Percentiles rank a stretch among this genome's conserved stretches.
Conservation (phyloP, 2,888 invertebrate genomes). For the Tetheella fluctuosa region DNA sequence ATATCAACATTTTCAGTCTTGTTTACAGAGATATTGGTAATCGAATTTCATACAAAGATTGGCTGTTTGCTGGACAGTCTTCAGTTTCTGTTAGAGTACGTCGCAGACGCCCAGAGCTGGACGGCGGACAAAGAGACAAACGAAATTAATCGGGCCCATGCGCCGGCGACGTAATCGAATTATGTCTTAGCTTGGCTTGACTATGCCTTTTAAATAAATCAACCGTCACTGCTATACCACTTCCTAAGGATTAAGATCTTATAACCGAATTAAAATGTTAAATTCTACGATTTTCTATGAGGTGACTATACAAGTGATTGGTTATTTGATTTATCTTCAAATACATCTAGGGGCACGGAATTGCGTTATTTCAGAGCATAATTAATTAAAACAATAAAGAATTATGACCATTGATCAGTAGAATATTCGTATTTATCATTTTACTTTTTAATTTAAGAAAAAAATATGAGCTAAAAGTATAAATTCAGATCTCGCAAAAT, state of each 20-base stretch:
- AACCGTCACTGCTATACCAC: slow-evolving; percentile 19
- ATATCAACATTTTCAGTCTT: slow-evolving; percentile 38
- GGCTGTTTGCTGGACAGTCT: slow-evolving; percentile 64
- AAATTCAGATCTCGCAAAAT: no score
- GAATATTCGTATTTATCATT: not conserved
- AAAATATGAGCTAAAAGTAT: no score
- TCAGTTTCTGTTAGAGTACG: slow-evolving; percentile 59
- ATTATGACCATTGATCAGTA: not conserved
- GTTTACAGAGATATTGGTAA: slow-evolving; percentile 64
- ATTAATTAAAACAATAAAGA: not conserved
- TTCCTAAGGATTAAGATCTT: not conserved
- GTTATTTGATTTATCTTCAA: not conserved
- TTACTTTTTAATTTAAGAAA: not conserved
- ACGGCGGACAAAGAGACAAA: slow-evolving; percentile 74
- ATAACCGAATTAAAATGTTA: not conserved
- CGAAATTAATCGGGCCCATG: slow-evolving; percentile 80
- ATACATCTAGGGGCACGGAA: no score
- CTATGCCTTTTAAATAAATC: slow-evolving; percentile 62
- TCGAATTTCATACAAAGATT: slow-evolving; percentile 71
- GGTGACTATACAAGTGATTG: not conserved
- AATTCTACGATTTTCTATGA: not conserved
- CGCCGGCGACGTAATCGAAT: slow-evolving; percentile 74
- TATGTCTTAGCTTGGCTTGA: slow-evolving; percentile 43
- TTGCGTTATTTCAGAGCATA: not conserved
- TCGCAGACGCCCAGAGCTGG: slow-evolving; percentile 41